These are phyloP conservation scores for Drosophila ogumai DNA, from an alignment of 1,140 invertebrate genomes.

Conservation along the genomic window DNA sequence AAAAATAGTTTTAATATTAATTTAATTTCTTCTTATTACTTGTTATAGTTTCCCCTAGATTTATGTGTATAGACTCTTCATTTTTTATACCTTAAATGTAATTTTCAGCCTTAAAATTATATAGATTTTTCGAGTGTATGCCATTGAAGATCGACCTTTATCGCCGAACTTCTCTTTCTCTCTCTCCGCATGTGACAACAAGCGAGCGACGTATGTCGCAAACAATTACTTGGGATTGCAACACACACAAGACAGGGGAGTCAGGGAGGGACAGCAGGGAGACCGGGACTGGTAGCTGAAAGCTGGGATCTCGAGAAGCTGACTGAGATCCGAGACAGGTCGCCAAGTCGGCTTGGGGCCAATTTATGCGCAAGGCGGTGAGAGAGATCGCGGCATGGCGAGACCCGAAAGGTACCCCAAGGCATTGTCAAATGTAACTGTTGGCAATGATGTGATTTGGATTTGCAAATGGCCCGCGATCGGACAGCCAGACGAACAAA, in stretches of 20 bases:
- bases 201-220: constrained; percentile 83
- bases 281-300: constrained; percentile 4
- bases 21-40: background rate
- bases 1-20: background rate
- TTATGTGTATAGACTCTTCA: background rate
- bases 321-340: constrained; percentile 41
- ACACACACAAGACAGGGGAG: constrained; percentile 44
- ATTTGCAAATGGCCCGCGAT: constrained; percentile 74
- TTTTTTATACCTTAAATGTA: too few species aligned
- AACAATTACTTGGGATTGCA: constrained; percentile 84
- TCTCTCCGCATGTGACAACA: constrained; percentile 71
- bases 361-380: constrained; percentile 72
- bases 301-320: constrained; percentile 16
- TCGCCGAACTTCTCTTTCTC: constrained; percentile 39
- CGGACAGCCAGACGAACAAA: constrained; percentile 61
- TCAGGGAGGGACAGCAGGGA: background rate
- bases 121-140: constrained; percentile 17
- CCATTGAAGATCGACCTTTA: constrained; percentile 68
- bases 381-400: constrained; percentile 26
- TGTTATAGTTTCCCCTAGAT: background rate
- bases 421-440: constrained; percentile 79
- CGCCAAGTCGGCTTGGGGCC: constrained; percentile 50
- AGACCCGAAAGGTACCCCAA: constrained; percentile 60
- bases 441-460: constrained; percentile 81
- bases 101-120: background rate